Evolutionary conservation across 2,888 invertebrate species (phyloP), one percentile per base, ranked within the genome.

Genomic region (Drosophila monieri): DNA sequence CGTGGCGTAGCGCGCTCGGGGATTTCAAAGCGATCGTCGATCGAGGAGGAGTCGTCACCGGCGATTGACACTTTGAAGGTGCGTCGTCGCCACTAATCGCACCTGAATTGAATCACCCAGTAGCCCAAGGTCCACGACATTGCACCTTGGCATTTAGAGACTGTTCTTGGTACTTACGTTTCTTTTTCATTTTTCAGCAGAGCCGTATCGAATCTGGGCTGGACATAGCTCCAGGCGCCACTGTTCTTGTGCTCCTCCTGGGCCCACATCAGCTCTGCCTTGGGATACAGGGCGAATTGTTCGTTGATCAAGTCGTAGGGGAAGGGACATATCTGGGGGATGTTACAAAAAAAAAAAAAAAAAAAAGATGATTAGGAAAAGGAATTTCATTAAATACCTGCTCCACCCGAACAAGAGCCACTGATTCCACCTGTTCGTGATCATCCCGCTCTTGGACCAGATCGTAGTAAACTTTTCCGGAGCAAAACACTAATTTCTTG

Each of bases 211-310:
- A 96, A 91, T 43, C 96, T 92, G n/a, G 94, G 93, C 89, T 94
- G 94, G 37, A 94, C 94, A 85, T 95, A 97, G 0, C 92, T 88
- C 95, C 95, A 97, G 12, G 94, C 93, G 0, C 97, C 97, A 86
- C 94, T 94, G 91, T 97, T 97, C 92, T 95, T 97, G 90, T 97
- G 97, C 90, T 97, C 97, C 91, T 97, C 97, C 91, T 97, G 97
- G 18, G 94, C 93, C 94, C 95, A 97, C 73, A 93, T 90, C 23
- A 97, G 90, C 78, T 94, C 93, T 0, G 96, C 95, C 1, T 94
- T 92, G 89, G 56, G 15, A 23, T 95, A 97, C 80, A 92, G 92
- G 71, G 92, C 91, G 57, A 94, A 92, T 91, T 97, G 95, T 53
- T 93, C 89, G 68, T 94, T 93, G 4, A 96, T 91, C 49, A 95